phyloP scores from a whole-genome alignment of 2,888 invertebrate species.

The Hanleya hanleyi region DNA sequence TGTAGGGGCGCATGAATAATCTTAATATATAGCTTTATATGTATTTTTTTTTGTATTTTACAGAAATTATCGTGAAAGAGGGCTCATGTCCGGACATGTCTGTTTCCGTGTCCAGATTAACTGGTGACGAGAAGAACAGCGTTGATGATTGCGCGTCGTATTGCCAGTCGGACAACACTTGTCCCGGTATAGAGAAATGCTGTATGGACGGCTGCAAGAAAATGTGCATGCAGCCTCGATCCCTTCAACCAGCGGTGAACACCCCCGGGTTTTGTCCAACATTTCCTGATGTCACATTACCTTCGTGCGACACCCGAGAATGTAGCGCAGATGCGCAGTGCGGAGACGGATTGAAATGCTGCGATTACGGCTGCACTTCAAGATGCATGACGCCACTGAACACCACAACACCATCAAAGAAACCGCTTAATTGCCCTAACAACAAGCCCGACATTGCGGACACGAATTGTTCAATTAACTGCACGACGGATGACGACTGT shows the following conservation, averaged over 20 bases:
- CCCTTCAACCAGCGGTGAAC: not conserved
- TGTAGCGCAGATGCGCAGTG: not conserved
- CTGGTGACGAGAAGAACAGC: no score
- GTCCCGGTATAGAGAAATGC: not conserved
- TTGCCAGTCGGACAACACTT: not conserved
- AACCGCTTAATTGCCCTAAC: not conserved
- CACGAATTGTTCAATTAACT: not conserved
- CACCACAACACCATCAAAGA: not conserved
- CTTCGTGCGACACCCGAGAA: not conserved
- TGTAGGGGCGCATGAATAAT: no score
- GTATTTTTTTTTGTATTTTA: not conserved
- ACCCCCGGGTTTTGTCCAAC: not conserved
- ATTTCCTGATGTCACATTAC: not conserved
- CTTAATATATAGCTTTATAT: no score
- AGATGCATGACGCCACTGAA: not conserved
- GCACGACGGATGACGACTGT: not conserved
- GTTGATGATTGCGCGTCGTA: not conserved
- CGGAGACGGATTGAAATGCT: not conserved
- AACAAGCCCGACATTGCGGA: not conserved
- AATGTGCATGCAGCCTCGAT: not conserved
- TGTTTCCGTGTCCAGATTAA: not conserved
- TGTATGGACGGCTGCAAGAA: conserved; percentile 3
- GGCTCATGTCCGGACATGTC: not conserved
- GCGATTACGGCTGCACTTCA: not conserved
- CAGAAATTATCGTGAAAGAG: not conserved